These are phyloP conservation scores for Mus pahari DNA, from an alignment of 2,113 vertebrate species.

Conservation along the genomic window DNA sequence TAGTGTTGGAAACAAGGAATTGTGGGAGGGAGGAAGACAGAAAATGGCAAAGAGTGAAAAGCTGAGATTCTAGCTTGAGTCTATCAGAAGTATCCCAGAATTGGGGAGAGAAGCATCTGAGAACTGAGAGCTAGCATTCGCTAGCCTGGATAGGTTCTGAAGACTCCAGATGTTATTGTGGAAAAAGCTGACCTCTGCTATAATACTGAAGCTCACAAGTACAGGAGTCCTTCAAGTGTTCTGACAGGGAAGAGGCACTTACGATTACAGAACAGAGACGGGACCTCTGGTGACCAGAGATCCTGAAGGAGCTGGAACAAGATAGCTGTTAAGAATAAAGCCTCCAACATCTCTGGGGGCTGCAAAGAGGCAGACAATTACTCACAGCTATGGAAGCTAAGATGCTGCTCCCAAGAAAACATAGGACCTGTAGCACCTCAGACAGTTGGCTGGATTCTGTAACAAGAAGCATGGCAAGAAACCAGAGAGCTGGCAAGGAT, in stretches of 20 bases:
- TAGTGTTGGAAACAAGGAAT: background rate
- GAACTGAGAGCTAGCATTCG: background rate
- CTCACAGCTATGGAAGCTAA: background rate
- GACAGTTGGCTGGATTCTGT: background rate
- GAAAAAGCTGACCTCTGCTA: background rate
- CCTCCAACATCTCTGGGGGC: background rate
- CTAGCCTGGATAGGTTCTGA: background rate
- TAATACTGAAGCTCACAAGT: too few relatives aligned
- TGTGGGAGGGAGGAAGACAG: background rate
- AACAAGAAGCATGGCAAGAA: background rate
- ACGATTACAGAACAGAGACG: background rate
- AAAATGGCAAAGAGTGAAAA: background rate
- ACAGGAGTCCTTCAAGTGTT: background rate
- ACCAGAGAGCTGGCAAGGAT: background rate
- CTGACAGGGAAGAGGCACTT: too few relatives aligned
- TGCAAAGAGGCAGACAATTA: background rate
- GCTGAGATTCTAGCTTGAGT: background rate
- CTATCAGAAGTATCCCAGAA: background rate
- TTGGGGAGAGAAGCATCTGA: too few relatives aligned
- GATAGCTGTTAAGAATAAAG: background rate
- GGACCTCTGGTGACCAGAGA: too few relatives aligned
- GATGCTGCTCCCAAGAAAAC: background rate
- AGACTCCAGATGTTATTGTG: background rate
- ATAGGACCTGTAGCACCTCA: rapidly evolving
- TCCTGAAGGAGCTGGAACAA: background rate